Evolutionary conservation across 2,113 vertebrate genomes (phyloP).

Genomic region (Eclectus roratus): DNA sequence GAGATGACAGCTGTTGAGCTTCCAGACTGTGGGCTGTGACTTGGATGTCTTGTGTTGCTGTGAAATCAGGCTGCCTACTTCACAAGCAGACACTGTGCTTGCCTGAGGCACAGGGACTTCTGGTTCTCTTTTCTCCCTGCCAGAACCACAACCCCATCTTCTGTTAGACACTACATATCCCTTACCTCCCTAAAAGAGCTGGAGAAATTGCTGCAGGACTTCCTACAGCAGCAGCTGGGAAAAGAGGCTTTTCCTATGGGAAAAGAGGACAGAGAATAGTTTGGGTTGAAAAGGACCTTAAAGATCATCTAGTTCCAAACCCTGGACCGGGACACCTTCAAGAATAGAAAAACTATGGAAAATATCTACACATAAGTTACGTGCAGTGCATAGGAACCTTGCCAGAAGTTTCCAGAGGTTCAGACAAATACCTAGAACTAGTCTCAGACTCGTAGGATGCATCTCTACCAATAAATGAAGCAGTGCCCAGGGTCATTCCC

Average conservation of each 20-base stretch:
- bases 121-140: not conserved
- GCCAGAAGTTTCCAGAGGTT: not conserved
- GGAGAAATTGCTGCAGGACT: not conserved
- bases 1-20: not conserved
- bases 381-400: not conserved
- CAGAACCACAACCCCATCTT: not conserved
- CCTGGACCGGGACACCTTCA: not conserved
- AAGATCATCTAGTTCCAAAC: not conserved
- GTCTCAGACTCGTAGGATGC: not conserved
- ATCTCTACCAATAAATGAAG: not conserved
- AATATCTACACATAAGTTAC: not conserved
- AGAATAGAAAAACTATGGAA: not conserved
- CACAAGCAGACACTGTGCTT: not conserved
- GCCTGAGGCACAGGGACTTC: not conserved
- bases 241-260: fast-evolving
- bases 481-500: not conserved
- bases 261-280: not conserved
- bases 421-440: not conserved
- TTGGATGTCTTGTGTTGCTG: not conserved
- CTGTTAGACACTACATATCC: not conserved
- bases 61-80: not conserved
- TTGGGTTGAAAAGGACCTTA: not conserved
- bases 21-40: not conserved
- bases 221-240: not conserved
- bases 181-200: not conserved